Evolutionary conservation across 1,140 invertebrate genomes (phyloP).

Genomic region (Temnothorax longispinosus): DNA sequence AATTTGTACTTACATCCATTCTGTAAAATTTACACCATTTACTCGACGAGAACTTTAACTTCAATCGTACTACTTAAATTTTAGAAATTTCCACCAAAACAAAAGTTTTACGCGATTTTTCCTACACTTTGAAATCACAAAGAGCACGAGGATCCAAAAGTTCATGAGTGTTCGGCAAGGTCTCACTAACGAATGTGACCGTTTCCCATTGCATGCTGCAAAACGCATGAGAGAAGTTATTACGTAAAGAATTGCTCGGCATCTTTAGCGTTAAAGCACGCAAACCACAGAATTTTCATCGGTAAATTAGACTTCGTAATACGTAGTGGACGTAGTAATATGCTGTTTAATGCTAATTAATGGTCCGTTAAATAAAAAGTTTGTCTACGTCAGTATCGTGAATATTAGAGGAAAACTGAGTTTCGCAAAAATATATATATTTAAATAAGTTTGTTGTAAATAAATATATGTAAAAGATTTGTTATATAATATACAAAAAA

Average conservation of each 20-base stretch:
- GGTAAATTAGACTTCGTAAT: constrained; percentile 21
- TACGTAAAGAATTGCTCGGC: constrained; percentile 73
- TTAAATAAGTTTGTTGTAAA: neutral
- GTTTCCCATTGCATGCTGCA: constrained; percentile 1
- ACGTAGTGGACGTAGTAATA: neutral
- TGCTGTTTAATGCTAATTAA: constrained; percentile 11
- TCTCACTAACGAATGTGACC: constrained; percentile 42
- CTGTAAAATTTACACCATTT: constrained; percentile 45
- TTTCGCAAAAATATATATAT: neutral
- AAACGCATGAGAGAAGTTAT: constrained; percentile 20
- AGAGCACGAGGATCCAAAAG: neutral
- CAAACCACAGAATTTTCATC: constrained; percentile 35
- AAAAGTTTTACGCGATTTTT: neutral
- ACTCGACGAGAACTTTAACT: constrained; percentile 30
- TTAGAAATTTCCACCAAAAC: neutral
- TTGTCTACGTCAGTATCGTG: neutral
- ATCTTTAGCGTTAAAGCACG: constrained; percentile 63
- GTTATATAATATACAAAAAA: neutral
- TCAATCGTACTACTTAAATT: neutral
- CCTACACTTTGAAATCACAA: neutral
- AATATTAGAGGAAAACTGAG: neutral
- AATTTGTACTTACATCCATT: constrained; percentile 66
- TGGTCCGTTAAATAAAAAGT: neutral
- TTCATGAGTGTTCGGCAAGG: constrained; percentile 26
- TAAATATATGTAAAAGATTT: neutral